phyloP scores from a whole-genome alignment of 2,888 invertebrate genomes.

The Eulithis prunata region DNA sequence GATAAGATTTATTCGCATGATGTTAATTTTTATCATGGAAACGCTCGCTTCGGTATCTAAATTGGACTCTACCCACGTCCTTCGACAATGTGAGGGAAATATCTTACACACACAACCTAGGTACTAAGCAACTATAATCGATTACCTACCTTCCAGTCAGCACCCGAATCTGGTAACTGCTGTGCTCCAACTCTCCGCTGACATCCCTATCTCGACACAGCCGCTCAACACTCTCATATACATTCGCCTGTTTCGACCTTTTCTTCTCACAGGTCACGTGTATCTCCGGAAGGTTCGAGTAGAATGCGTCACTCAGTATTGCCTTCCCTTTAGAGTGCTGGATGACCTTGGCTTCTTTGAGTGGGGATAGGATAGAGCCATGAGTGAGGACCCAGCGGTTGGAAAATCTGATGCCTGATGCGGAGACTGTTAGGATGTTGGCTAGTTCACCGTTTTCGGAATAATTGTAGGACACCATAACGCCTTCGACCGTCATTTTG shows the following conservation, averaged over 20 bases:
- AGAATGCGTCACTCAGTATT: conserved; percentile 73
- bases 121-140: too few species aligned
- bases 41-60: too few species aligned
- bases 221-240: conserved; percentile 66
- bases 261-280: conserved; percentile 75
- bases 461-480: conserved; percentile 80
- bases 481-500: conserved; percentile 75
- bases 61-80: too few species aligned
- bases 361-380: conserved; percentile 76
- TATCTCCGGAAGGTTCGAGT: conserved; percentile 73
- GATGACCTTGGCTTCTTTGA: conserved; percentile 72
- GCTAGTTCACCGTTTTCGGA: conserved; percentile 71
- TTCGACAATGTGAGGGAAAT: too few species aligned
- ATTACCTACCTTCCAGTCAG: conserved; percentile 65
- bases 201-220: conserved; percentile 65
- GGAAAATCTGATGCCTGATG: conserved; percentile 81
- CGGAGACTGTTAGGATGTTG: conserved; percentile 76
- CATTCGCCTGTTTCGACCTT: conserved; percentile 48
- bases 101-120: too few species aligned
- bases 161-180: conserved; percentile 74
- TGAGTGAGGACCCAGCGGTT: conserved; percentile 82
- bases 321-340: conserved; percentile 67
- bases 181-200: conserved; percentile 66
- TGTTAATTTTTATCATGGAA: background rate
- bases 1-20: too few species aligned